Percentiles rank a stretch among this genome's conserved stretches.
Conservation (phyloP, 2,113 vertebrate genomes). For the pig (Sus scrofa) region T2T-Sscrofa CM000829.6:27950001-27950500, state of each 20-base stretch:
- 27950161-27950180: not conserved
- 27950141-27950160: not conserved
- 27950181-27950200: conserved; percentile 50
- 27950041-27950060: not conserved
- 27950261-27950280: not conserved
- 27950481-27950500: conserved; percentile 52
- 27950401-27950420: not conserved
- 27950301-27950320: not conserved
- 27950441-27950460: not conserved
- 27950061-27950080: not conserved
- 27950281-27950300: conserved; percentile 49
- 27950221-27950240: conserved; percentile 43
- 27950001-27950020: not conserved
- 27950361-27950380: conserved; percentile 37
- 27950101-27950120: not conserved
- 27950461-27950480: conserved; percentile 38
- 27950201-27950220: not conserved
- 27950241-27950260: not conserved
- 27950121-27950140: not conserved
- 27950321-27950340: conserved; percentile 59
- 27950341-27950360: conserved; percentile 1
- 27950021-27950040: not conserved
- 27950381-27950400: conserved; percentile 38
- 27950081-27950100: not conserved
- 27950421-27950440: not conserved